Base-by-base conservation (phyloP, 2,888 invertebrate genomes). In the Clepsis dumicolana region DNA sequence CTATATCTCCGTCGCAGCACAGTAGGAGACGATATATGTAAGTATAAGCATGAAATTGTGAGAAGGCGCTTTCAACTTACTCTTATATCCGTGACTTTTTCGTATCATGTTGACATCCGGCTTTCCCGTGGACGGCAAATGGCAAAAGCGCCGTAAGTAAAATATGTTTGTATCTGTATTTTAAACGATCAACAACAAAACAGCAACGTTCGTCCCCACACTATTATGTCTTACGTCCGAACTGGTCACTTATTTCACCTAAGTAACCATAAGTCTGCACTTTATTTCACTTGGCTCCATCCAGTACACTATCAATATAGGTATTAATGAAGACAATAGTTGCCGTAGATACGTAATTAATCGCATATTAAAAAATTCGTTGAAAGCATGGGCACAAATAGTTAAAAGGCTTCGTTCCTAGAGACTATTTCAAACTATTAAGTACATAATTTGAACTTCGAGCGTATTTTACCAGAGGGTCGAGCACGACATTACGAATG, bases 311-410 rank as follows among this genome's bases (percentile, higher is more conserved):
- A 7, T 29, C 3, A 3, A 29, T 7, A 29, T 48, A 52, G 25
- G 25, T 52, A 52, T 2, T 7, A 27, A 12, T 24, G 41, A 56
- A 64, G 25, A 57, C 27, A 57, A 64, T 57, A 64, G 12, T 21
- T 16, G 54, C n/a, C 53, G 16, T 41, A 4, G 41, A 64, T n/a
- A 32, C 8, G 7, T 7, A 32, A 65, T 44, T 29, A 57, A 25
- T 54, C 32, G 29, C 32, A 56, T 67, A 24, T 29, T n/a, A 16
- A 62, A 62, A n/a, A 56, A 62, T 67, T 67, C 68, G 59, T 64
- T 64, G 59, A 70, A 54, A 54, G 60, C 48, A 38, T 48, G 32
- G 64, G 65, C 69, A 60, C 59, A 65, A 65, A 54, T 41, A 25
- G 35, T 44, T 65, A 53, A 68, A 64, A 64, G 52, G 48, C 59